These are phyloP conservation scores for Vanessa tameamea DNA, from an alignment of 1,140 invertebrate species.

Conservation along the genomic window DNA sequence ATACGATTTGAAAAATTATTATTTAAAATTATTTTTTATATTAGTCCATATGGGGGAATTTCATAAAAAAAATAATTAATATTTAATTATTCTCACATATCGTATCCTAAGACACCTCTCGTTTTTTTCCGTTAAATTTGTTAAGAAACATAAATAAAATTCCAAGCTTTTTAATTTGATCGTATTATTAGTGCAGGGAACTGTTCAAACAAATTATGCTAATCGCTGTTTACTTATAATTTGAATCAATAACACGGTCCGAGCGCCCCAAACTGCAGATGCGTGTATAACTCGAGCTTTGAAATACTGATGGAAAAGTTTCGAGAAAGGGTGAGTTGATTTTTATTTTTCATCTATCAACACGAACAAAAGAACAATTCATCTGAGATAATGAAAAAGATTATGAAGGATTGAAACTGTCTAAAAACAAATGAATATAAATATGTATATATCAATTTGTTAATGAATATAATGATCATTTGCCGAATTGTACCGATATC, in stretches of 20 bases:
- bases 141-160: no score
- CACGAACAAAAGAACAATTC: constrained; percentile 38
- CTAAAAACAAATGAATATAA: background rate
- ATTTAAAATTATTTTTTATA: no score
- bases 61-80: no score
- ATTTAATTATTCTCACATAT: no score
- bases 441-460: background rate
- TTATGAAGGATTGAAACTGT: constrained; percentile 28
- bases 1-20: no score
- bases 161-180: background rate
- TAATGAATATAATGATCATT: background rate
- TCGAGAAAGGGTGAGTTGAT: constrained; percentile 57
- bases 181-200: background rate
- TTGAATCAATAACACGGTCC: constrained; percentile 19
- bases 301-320: constrained; percentile 67
- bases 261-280: constrained; percentile 50
- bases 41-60: no score
- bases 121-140: no score
- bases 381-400: constrained; percentile 38
- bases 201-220: background rate
- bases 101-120: no score
- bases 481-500: no score
- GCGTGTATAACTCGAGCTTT: constrained; percentile 53
- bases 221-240: constrained; percentile 22
- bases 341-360: constrained; percentile 39